Evolutionary conservation across 2,797 vertebrate genomes (phyloP), one percentile per base, ranked within the genome.

Genomic region (Setipinna tenuifilis): DNA sequence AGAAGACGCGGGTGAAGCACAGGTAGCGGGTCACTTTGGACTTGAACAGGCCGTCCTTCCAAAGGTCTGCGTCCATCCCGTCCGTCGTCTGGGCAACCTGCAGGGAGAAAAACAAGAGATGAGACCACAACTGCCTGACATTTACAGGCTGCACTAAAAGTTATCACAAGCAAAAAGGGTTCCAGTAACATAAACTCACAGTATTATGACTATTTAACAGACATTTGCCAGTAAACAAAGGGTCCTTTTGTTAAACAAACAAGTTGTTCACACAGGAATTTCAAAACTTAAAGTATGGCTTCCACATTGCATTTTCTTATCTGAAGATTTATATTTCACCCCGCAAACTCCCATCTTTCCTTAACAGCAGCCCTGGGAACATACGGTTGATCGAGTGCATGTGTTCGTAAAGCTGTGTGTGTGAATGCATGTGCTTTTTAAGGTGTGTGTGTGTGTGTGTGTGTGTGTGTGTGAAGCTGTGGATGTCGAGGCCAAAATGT

Each of bases 11-110:
- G 1, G 98, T 99, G 95, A 99, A 99, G 92, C 98, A 99, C 86
- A 99, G 96, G 94, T 99, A 99, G 75, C 98, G 97, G 10, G 98
- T 99, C 92, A 99, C 98, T 94, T 99, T 99, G 94, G 98, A 99
- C 91, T 99, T 99, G 92, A 99, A 99, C 86, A 99, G 95, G 84
- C 98, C 98, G 0, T 99, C 98, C 93, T 99, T 99, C 98, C 98
- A 99, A 89, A 99, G 95, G 93, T 99, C 98, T 85, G 98, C 98
- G 86, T 99, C 98, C 89, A 99, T 93, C 50, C 98, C 98, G 88
- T 99, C 98, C 91, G 97, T 97, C 10, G 98, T 99, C 87, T 97
- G 97, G 12, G 97, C 96, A 54, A 99, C 96, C 98, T 99, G 88
- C 61, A 83, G n/a, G 31, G 6, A 82, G 48, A 6, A 57, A 2